Conservation (phyloP, 2,113 vertebrate species). For the Menidia beryllina region DNA sequence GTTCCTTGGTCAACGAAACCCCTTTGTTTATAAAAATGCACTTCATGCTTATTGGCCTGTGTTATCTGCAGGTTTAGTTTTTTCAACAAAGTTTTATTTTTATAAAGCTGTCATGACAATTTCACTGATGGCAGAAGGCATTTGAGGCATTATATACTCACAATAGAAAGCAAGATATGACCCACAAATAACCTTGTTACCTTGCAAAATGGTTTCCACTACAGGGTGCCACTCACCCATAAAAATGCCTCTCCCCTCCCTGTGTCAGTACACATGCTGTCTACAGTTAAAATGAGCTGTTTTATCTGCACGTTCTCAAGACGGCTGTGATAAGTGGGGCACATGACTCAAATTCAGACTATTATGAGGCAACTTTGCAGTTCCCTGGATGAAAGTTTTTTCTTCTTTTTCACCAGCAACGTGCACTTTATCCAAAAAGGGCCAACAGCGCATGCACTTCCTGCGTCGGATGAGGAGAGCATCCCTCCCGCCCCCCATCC, state of each 20-base stretch:
- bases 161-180: slow-evolving; percentile 41
- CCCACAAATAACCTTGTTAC: slow-evolving; percentile 57
- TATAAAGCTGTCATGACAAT: slow-evolving; percentile 34
- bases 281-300: slow-evolving; percentile 67
- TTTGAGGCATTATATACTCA: slow-evolving; percentile 27
- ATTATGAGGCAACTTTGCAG: background rate
- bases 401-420: slow-evolving; percentile 28
- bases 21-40: background rate
- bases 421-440: slow-evolving; percentile 50
- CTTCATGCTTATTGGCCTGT: slow-evolving; percentile 1
- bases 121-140: slow-evolving; percentile 18
- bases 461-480: no score
- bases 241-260: slow-evolving; percentile 29
- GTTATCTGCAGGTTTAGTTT: slow-evolving; percentile 12
- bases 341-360: slow-evolving; percentile 46
- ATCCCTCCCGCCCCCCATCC: no score
- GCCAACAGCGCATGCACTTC: no score
- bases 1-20: background rate
- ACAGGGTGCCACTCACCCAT: slow-evolving; percentile 44
- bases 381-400: background rate
- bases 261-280: slow-evolving; percentile 46
- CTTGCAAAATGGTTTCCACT: slow-evolving; percentile 53
- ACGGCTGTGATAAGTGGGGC: slow-evolving; percentile 45
- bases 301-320: slow-evolving; percentile 62
- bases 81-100: slow-evolving; percentile 9